These are phyloP conservation scores for Nothoprocta perdicaria DNA, from an alignment of 2,113 vertebrate genomes.

Conservation along the genomic window DNA sequence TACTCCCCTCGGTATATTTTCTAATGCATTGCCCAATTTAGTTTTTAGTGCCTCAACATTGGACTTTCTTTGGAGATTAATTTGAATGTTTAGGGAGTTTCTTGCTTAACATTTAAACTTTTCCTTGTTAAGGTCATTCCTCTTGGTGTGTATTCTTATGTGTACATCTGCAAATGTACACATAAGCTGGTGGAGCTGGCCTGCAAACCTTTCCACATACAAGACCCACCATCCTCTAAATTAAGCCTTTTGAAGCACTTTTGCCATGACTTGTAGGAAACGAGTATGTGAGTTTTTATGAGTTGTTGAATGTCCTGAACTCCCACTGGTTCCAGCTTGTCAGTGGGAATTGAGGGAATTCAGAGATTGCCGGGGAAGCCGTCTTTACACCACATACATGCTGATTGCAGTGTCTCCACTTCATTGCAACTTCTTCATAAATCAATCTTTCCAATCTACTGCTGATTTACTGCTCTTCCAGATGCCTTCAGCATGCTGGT, in stretches of 20 bases:
- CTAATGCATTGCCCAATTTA: not conserved
- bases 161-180: not conserved
- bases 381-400: constrained; percentile 6
- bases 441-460: constrained; percentile 64
- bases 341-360: constrained; percentile 58
- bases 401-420: constrained; percentile 54
- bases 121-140: not conserved
- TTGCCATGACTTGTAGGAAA: not conserved
- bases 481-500: constrained; percentile 51
- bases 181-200: not conserved
- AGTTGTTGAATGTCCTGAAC: constrained; percentile 55
- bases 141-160: not conserved
- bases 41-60: not conserved
- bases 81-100: not conserved
- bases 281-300: constrained; percentile 31
- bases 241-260: not conserved
- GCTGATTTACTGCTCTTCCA: constrained; percentile 60
- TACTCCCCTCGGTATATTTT: not conserved
- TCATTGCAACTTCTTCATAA: constrained; percentile 36
- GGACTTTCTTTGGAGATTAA: not conserved
- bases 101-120: not conserved
- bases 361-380: constrained; percentile 35
- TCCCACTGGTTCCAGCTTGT: constrained; percentile 54
- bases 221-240: not conserved
- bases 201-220: not conserved